Base-by-base conservation (phyloP, 2,888 invertebrate species). In the Drosophila infuscata region DNA sequence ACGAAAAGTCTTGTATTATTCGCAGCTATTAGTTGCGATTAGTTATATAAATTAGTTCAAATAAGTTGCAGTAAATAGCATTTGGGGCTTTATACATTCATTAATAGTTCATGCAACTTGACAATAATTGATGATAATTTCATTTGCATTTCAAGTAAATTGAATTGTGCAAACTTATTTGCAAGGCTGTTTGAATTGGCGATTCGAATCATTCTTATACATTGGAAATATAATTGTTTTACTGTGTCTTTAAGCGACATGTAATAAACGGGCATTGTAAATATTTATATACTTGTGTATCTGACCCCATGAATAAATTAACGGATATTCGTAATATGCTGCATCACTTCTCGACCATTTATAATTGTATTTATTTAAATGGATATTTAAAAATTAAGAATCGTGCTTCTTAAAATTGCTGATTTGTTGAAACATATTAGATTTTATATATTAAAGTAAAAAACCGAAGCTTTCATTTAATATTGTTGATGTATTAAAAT, bases 111-210 rank as follows among this genome's bases (percentile, higher is more conserved):
- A 79, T 74, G 60, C 52, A 35, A 62, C 53, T 30, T 62, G 43
- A 15, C 56, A 77, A 72, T 57, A 60, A 63, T 60, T 74, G 51
- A 46, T 56, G 33, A 25, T 9, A 57, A 66, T 53, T 15, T 25
- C 20, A 70, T 70, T 80, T 53, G 71, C 63, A 63, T 70, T 63
- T 29, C 38, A 51, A 63, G 53, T n/a, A 15, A 68, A 43, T 41
- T 29, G 20, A 12, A 66, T 54, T 35, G 20, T 36, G 20, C 25
- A 11, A 33, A 25, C 8, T 12, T 32, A 35, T 36, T 35, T 49
- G 52, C 53, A 54, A 32, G 30, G 36, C 30, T 20, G 46, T 46
- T 57, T 6, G 9, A 36, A 62, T 41, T 61, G 41, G 59, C 52
- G 48, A 32, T 38, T 38, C n/a, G 35, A 51, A 52, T 41, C 35